Evolutionary conservation across 2,113 vertebrate species (phyloP), one percentile per base, ranked within the genome.

Genomic region (Psophia crepitans): DNA sequence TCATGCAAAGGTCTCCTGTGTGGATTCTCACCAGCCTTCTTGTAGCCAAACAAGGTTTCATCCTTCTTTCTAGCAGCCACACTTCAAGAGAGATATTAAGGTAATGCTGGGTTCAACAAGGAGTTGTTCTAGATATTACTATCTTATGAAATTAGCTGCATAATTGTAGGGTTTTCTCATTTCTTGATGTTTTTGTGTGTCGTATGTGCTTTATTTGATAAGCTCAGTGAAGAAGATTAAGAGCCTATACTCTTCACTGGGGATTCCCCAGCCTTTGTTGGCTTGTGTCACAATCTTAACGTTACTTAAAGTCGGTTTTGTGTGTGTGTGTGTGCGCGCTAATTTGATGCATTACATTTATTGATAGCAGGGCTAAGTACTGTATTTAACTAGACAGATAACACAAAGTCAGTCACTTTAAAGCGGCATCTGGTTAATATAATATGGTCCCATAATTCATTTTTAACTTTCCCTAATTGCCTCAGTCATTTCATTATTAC

Each of bases 381-480:
- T 98, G 97, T 97, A 94, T 97, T 98, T 98, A 98, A 98, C 98
- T 97, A 98, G 98, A 98, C 98, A 97, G 98, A 98, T 96, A 90
- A 96, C 92, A 96, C 98, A 80, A 97, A 97, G 98, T 97, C 97
- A 87, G 97, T 94, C 98, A 96, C 97, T 97, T 98, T 87, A 97
- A 95, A 95, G 96, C 75, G n/a, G 98, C 98, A 99, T 98, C 98
- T 99, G 99, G 98, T 98, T 98, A 98, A 98, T 98, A 98, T 98
- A 99, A 99, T 98, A 98, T 97, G 98, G 97, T 95, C 98, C 98
- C 98, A 98, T 99, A 99, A 99, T 98, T 99, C 98, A 99, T 99
- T 99, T 99, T 99, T 98, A 99, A 99, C 98, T 98, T 98, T 98
- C 97, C 97, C 97, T 99, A 99, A 99, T 99, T 99, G 98, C 98